Base-by-base conservation (phyloP, 2,888 invertebrate genomes). In the Caenorhabditis parvicauda region DNA sequence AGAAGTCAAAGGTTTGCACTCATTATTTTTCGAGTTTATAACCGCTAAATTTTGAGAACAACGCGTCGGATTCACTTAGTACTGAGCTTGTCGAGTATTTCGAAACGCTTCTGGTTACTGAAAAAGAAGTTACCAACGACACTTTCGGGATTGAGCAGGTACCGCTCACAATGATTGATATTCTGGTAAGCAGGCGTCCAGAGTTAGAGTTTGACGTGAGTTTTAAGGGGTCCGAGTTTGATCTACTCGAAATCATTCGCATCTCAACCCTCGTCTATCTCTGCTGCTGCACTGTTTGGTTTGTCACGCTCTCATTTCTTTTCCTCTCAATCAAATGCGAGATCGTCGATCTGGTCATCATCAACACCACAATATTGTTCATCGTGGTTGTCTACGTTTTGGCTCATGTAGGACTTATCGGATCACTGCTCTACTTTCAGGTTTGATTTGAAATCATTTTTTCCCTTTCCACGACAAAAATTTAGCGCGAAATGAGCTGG, bases 241-340 rank as follows among this genome's bases (percentile, higher is more conserved):
- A 77, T 27, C 57, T 76, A 48, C 59, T 77, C 17, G 67, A 74
- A 44, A 55, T 76, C 17, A 64, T 78, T 17, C 67, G 79, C 7
- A 64, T 72, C 12, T 75, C 75, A 12, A 77, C 76, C 6, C 35
- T 74, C 28, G 62, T 76, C n/a, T 79, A 74, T 52, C 38, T 73
- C 14, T 52, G 50, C 1, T 45, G 72, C 1, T 70, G 68, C 29
- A 25, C 61, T 19, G 12, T 70, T 7, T 79, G 79, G 79, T 49
- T 75, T 12, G 3, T 75, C 19, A 66, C 77, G 0, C 57, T 77
- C 12, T 28, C 70, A 6, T 42, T 70, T 0, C 59, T 77, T 38
- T 57, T 73, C 2, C 50, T 74, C 24, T 74, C 79, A 6, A 67
- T 77, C n/a, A 41, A 52, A 53, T 63, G 47, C 25, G 60, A 68